Base-by-base conservation (phyloP, 2,888 invertebrate species). In the Machimus rusticus region DNA sequence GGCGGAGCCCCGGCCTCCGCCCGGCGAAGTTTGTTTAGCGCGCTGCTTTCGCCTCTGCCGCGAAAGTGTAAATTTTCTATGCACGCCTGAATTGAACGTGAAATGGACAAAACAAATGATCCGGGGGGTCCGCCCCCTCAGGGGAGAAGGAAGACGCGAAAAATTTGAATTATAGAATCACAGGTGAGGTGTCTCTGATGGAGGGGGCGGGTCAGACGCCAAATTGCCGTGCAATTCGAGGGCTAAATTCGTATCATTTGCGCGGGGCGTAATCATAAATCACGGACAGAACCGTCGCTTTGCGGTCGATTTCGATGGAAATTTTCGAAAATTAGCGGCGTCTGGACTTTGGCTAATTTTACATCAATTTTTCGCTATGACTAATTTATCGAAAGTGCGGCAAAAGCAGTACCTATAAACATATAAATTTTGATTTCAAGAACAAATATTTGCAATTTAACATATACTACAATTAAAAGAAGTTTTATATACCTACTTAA, bases 21-120 rank as follows among this genome's bases (percentile, higher is more conserved):
- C 23, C 23, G 23, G 23, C 28, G 66, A 66, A 66, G 28, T 66
- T 66, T 66, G 66, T 66, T 66, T 66, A 66, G 12, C 19, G 12
- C 19, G n/a, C 66, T 66, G 66, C 28, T 66, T 19, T 66, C 28
- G 66, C 66, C 66, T 3, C 19, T 9, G 28, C 39, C 9, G 12
- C 46, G 14, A 37, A 39, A 46, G 78, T 78, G 78, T 78, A 78
- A 78, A 78, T 78, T 78, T 78, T 78, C 78, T 78, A 78, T 78
- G 78, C 76, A 76, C n/a, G 23, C 78, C 37, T 78, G 46, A 43
- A 43, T 78, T 78, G 23, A 46, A 78, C n/a, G 78, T 23, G 76
- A 76, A 76, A 34, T 76, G 76, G 76, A 76, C 76, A 76, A 76
- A 76, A 76, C 76, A 76, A 76, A 76, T 34, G 76, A 28, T 76